A percentile compares a stretch with the other conserved stretches of the same genome.
phyloP scores from a whole-genome alignment of 92 coral and sea anemone genomes.

The Parazoanthus darwini region DNA sequence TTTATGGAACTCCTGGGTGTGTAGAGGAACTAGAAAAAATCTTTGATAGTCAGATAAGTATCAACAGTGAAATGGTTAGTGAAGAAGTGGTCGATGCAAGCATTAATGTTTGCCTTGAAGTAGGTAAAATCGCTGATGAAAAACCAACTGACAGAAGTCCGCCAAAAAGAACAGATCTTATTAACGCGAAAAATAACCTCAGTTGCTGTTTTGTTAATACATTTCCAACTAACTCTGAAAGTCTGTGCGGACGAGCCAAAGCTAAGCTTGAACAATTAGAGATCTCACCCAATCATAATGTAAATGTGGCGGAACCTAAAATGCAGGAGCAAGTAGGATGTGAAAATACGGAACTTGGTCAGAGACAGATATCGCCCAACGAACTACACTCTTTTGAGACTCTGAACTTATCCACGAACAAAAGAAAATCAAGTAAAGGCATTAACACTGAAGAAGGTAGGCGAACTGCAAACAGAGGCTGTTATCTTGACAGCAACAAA shows the following conservation, averaged over 20 bases:
- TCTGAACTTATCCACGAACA: background rate
- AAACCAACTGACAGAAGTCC: background rate
- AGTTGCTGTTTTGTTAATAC: background rate
- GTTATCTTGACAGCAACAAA: background rate
- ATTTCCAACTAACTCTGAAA: background rate
- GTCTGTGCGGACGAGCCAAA: background rate
- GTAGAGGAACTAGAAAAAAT: background rate
- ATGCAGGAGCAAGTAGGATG: background rate
- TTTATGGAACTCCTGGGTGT: background rate
- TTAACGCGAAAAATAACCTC: background rate
- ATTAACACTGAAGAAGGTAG: background rate
- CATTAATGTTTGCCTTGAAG: background rate
- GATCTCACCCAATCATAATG: background rate
- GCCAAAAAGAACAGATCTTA: background rate
- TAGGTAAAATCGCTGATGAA: background rate
- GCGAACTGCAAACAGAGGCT: background rate
- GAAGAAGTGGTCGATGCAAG: background rate
- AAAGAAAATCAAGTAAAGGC: background rate
- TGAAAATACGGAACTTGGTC: background rate
- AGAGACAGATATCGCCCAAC: background rate
- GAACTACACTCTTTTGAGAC: background rate
- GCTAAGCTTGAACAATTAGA: background rate
- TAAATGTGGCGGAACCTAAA: background rate
- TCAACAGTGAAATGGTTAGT: background rate
- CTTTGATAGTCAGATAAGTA: background rate